Conservation (phyloP, 2,888 invertebrate species). For the Listrodromus nycthemerus region DNA sequence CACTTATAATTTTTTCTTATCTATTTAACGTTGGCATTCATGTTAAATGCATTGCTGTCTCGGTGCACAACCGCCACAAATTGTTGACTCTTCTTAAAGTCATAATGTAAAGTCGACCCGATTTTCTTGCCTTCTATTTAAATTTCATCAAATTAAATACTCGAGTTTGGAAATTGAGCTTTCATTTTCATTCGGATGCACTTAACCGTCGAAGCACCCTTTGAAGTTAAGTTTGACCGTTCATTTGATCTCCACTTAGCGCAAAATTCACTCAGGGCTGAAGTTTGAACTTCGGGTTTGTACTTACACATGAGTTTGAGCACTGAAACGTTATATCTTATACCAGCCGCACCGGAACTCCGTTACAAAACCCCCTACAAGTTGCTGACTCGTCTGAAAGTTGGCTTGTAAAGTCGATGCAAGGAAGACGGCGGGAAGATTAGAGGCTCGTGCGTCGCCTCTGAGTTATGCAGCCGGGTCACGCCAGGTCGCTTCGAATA, state of each 20-base stretch:
- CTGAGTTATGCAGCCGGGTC: constrained; percentile 79
- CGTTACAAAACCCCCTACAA: background rate
- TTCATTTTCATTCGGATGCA: no score
- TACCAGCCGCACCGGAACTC: background rate
- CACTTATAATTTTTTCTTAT: background rate
- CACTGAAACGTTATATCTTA: background rate
- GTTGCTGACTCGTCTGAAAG: constrained; percentile 23
- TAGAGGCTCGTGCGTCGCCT: constrained; percentile 67
- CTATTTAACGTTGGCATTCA: no score
- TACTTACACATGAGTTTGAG: background rate
- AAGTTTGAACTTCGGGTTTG: background rate
- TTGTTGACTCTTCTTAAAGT: constrained; percentile 7
- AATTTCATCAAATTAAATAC: no score
- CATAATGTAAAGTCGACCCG: background rate
- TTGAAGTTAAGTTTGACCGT: background rate
- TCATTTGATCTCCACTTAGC: background rate
- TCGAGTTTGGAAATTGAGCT: no score
- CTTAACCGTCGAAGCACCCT: no score
- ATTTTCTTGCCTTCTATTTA: no score
- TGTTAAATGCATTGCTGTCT: no score
- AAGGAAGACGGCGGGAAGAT: constrained; percentile 69
- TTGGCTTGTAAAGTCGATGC: constrained; percentile 11
- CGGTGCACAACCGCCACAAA: background rate
- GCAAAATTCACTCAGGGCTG: background rate
- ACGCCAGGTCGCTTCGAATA: constrained; percentile 77